Evolutionary conservation across 2,113 vertebrate genomes (phyloP).

Genomic region (Erpornis zantholeuca): DNA sequence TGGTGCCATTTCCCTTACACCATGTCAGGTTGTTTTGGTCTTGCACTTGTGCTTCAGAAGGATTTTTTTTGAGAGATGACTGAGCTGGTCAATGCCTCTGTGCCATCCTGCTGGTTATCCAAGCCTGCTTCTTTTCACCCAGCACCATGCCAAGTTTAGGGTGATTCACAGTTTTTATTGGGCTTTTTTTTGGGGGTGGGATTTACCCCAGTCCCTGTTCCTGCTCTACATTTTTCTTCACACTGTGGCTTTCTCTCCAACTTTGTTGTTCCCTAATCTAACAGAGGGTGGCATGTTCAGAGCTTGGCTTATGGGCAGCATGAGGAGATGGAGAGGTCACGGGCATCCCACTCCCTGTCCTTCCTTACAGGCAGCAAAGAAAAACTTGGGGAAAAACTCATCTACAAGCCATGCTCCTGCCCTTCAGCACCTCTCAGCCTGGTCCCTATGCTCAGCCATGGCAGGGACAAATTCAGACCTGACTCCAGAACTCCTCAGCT

Average conservation of each 20-base stretch:
- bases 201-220: not conserved
- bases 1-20: not conserved
- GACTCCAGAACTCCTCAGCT: not conserved
- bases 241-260: not conserved
- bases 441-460: not conserved
- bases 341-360: not conserved
- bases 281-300: not conserved
- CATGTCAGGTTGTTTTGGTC: not conserved
- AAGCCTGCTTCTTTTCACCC: accelerated
- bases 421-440: not conserved
- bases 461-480: not conserved
- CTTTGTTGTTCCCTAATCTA: not conserved
- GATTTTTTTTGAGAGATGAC: not conserved
- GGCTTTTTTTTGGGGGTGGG: accelerated
- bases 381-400: not conserved
- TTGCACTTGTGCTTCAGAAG: not conserved
- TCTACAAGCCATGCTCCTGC: not conserved
- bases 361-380: not conserved
- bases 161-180: not conserved
- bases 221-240: not conserved
- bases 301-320: not conserved
- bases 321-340: not conserved
- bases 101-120: not conserved
- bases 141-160: not conserved
- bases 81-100: not conserved